Percentiles rank a stretch among this genome's conserved stretches.
These are phyloP conservation scores for Ptilodon capucinus DNA, from an alignment of 2,888 invertebrate species.

Conservation along the genomic window DNA sequence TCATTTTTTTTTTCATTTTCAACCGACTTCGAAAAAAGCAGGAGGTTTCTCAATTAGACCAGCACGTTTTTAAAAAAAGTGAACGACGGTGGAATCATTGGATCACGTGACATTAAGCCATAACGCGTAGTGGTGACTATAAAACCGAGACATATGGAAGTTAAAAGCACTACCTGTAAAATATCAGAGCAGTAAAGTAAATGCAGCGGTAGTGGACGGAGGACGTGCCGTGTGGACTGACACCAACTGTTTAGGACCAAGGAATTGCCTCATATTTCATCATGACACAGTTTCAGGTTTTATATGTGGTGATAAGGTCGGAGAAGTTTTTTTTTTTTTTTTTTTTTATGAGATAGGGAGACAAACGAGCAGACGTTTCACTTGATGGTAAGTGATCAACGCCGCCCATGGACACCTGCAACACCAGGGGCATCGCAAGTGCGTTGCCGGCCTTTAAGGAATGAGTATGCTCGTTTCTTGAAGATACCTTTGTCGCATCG, in stretches of 20 bases:
- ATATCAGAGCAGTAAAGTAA: conserved; percentile 82
- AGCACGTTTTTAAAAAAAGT: conserved; percentile 12
- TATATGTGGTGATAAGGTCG: neutral
- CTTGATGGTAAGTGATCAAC: too few relatives aligned
- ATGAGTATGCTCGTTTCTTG: too few relatives aligned
- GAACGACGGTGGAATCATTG: conserved; percentile 47
- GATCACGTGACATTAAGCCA: conserved; percentile 76
- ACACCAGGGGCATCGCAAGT: too few relatives aligned
- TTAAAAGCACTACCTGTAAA: conserved; percentile 80
- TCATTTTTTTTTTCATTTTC: too few relatives aligned
- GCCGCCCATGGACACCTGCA: too few relatives aligned
- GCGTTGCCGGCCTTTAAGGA: too few relatives aligned
- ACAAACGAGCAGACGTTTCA: too few relatives aligned
- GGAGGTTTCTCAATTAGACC: neutral
- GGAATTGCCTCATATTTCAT: conserved; percentile 37
- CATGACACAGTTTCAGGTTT: conserved; percentile 32
- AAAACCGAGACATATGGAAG: conserved; percentile 78
- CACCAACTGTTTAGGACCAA: conserved; percentile 39
- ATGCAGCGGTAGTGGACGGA: conserved; percentile 69
- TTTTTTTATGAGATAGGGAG: too few relatives aligned
- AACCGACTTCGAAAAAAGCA: too few relatives aligned
- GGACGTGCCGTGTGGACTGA: conserved; percentile 60
- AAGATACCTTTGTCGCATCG: too few relatives aligned
- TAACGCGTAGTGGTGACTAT: conserved; percentile 76
- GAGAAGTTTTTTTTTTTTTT: too few relatives aligned